A percentile compares a stretch with the other conserved stretches of the same genome.
phyloP scores from a whole-genome alignment of 2,888 invertebrate genomes.

The Troides aeacus region DNA sequence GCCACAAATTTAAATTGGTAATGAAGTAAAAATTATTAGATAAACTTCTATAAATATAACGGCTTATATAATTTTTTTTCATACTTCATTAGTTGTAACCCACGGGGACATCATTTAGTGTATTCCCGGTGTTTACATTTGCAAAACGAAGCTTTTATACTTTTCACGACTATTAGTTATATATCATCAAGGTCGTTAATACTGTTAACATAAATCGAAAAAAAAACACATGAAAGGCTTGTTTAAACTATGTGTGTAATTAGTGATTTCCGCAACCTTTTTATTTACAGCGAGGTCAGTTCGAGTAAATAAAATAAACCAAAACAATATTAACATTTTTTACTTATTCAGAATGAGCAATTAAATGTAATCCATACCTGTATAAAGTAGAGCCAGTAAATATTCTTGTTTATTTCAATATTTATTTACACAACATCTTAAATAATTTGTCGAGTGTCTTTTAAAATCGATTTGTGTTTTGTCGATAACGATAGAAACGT shows the following conservation, averaged over 20 bases:
- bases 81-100: background rate
- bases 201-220: too few relatives aligned
- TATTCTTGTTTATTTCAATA: background rate
- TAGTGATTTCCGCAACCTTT: too few relatives aligned
- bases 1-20: background rate
- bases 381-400: background rate
- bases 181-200: too few relatives aligned
- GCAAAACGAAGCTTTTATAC: background rate
- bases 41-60: background rate
- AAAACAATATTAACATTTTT: background rate
- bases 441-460: background rate
- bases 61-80: background rate
- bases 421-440: background rate
- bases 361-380: background rate
- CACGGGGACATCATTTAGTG: too few relatives aligned
- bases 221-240: too few relatives aligned
- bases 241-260: too few relatives aligned
- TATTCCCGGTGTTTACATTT: too few relatives aligned
- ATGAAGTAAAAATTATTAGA: background rate
- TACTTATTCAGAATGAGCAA: too few relatives aligned
- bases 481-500: too few relatives aligned
- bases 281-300: background rate
- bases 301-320: background rate
- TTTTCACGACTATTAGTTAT: too few relatives aligned
- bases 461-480: too few relatives aligned